Conservation (phyloP, 2,888 invertebrate species). For the Meandrusa payeni region DNA sequence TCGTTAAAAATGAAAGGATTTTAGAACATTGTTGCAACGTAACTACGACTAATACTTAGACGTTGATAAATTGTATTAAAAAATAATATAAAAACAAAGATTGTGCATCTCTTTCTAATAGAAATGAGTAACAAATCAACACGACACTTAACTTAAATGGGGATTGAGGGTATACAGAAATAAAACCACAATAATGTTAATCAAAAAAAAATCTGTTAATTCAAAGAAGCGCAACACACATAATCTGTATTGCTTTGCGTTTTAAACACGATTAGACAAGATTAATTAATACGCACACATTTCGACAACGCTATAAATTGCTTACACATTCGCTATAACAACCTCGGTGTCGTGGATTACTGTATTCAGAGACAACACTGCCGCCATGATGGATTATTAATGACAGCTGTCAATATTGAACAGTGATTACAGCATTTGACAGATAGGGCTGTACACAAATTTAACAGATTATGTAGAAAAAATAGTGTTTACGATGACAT, state of each 20-base stretch:
- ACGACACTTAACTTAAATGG: not conserved
- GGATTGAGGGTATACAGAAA: constrained; percentile 34
- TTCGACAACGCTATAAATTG: not conserved
- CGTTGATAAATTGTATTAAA: no score
- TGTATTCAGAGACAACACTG: not conserved
- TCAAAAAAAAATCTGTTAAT: constrained; percentile 76
- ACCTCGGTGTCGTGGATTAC: not conserved
- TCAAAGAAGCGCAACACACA: constrained; percentile 71
- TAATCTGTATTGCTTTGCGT: constrained; percentile 20
- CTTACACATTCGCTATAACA: not conserved
- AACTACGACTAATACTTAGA: no score
- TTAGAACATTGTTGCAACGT: constrained; percentile 30
- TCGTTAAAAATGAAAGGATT: no score
- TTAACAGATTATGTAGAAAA: no score
- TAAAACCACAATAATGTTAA: constrained; percentile 61
- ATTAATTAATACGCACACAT: not conserved
- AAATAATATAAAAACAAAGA: no score
- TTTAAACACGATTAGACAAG: constrained; percentile 14
- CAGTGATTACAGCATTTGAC: no score
- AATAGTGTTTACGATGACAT: no score
- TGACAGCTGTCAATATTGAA: no score
- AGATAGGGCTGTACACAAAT: no score
- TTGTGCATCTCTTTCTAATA: no score
- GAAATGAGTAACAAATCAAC: no score
- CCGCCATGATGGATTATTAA: no score